Evolutionary conservation across 1,140 invertebrate species (phyloP).

Genomic region (Eurytemora carolleeae): DNA sequence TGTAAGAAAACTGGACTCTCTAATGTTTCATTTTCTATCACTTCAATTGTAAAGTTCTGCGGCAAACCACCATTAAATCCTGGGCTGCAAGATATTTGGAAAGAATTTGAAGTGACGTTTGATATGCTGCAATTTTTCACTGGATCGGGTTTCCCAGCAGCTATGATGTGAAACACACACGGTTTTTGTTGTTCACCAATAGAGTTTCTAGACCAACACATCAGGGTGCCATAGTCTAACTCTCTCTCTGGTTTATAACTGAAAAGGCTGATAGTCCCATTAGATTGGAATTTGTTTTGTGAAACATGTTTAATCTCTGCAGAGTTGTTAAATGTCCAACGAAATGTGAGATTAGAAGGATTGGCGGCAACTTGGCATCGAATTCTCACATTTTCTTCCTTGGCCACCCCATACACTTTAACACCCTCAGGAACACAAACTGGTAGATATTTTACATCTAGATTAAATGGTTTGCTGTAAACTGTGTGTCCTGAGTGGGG

Average conservation of each 20-base stretch:
- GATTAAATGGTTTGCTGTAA: constrained; percentile 3
- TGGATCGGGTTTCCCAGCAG: constrained; percentile 30
- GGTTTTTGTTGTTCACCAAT: constrained; percentile 42
- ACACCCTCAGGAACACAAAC: constrained; percentile 50
- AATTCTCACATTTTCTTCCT: constrained; percentile 54
- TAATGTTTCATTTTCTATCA: not conserved
- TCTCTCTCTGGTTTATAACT: constrained; percentile 56
- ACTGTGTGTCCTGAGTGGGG: constrained; percentile 5
- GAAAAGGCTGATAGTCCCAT: constrained; percentile 35
- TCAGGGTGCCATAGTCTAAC: constrained; percentile 45
- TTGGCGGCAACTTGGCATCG: constrained; percentile 66
- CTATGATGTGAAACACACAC: constrained; percentile 45
- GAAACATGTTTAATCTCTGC: constrained; percentile 36
- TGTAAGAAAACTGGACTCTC: not conserved
- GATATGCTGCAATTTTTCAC: constrained; percentile 21
- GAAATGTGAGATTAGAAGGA: constrained; percentile 55
- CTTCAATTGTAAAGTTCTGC: constrained; percentile 20
- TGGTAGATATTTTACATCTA: constrained; percentile 34
- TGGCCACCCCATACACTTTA: constrained; percentile 61
- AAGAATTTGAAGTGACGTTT: constrained; percentile 21
- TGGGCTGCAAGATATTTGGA: constrained; percentile 20
- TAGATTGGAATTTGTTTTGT: constrained; percentile 5
- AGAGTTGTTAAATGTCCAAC: constrained; percentile 75
- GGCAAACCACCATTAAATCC: constrained; percentile 22
- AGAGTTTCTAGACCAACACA: constrained; percentile 38